These are phyloP conservation scores for Danaus melanippus DNA, from an alignment of 1,140 invertebrate species.

Conservation along the genomic window DNA sequence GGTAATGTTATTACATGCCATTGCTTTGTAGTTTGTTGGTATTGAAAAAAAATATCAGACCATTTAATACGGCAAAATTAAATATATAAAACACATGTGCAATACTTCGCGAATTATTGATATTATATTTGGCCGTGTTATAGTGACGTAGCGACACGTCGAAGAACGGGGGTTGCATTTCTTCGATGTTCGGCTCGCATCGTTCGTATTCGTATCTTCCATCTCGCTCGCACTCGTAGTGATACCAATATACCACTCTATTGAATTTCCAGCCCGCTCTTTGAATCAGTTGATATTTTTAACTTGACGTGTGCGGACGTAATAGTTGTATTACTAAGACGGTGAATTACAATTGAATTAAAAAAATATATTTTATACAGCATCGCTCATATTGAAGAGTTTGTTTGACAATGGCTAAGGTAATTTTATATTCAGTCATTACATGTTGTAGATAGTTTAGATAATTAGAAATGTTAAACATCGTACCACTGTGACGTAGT, in stretches of 20 bases:
- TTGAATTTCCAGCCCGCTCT: slow-evolving; percentile 46
- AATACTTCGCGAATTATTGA: no score
- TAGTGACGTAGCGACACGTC: slow-evolving; percentile 23
- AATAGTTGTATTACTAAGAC: slow-evolving; percentile 20
- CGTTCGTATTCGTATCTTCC: slow-evolving; percentile 24
- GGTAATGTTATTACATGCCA: no score
- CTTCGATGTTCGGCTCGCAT: slow-evolving; percentile 26
- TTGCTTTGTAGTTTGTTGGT: no score
- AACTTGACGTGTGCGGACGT: slow-evolving; percentile 39
- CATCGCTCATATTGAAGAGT: slow-evolving; percentile 20
- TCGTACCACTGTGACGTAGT: slow-evolving; percentile 44
- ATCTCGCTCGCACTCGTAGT: slow-evolving; percentile 29
- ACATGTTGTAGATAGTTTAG: slow-evolving; percentile 8
- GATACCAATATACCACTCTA: slow-evolving; percentile 30
- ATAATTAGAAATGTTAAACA: slow-evolving; percentile 26
- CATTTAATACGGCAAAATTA: no score
- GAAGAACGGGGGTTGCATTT: slow-evolving; percentile 30
- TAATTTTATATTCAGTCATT: slow-evolving; percentile 30
- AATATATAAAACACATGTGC: no score
- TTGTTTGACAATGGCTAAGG: slow-evolving; percentile 50
- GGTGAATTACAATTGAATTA: slow-evolving; percentile 49
- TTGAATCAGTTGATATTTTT: slow-evolving; percentile 55
- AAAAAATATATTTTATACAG: slow-evolving; percentile 29
- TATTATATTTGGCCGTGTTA: slow-evolving; percentile 6
- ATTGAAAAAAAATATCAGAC: no score